Evolutionary conservation across 2,797 vertebrate species (phyloP).

Genomic region (Martes flavigula): DNA sequence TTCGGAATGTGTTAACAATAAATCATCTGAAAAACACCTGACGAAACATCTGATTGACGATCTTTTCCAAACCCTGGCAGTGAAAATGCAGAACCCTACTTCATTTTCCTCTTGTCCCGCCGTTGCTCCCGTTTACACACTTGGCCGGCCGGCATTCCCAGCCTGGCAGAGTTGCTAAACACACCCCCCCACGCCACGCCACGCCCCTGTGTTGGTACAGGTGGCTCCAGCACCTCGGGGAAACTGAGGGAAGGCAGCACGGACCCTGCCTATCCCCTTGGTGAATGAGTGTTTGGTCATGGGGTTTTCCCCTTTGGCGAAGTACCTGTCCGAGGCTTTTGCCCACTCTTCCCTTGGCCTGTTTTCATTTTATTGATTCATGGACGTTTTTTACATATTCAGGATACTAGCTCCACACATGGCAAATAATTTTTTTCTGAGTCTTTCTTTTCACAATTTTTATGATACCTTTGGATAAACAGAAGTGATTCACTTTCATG

Average conservation of each 20-base stretch:
- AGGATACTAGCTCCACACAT: not conserved
- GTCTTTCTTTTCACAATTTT: not conserved
- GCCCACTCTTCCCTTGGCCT: not conserved
- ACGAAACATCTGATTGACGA: not conserved
- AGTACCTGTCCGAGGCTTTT: not conserved
- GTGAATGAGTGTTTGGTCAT: not conserved
- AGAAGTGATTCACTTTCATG: not conserved
- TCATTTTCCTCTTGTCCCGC: not conserved
- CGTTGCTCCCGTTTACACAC: not conserved
- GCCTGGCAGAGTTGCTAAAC: not conserved
- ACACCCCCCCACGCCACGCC: not conserved
- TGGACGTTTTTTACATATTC: not conserved
- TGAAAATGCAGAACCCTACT: not conserved
- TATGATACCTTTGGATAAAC: not conserved
- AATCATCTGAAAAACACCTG: not conserved
- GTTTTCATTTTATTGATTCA: not conserved
- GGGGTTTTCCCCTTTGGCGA: not conserved
- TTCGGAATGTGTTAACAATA: not conserved
- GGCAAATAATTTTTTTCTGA: not conserved
- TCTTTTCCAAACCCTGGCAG: not conserved
- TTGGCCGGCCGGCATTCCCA: not conserved
- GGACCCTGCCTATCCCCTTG: fast-evolving
- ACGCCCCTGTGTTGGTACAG: not conserved
- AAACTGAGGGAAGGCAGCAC: not conserved
- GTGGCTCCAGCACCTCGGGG: fast-evolving